Conservation (phyloP, 2,797 vertebrate genomes). For the Dallia pectoralis region DNA sequence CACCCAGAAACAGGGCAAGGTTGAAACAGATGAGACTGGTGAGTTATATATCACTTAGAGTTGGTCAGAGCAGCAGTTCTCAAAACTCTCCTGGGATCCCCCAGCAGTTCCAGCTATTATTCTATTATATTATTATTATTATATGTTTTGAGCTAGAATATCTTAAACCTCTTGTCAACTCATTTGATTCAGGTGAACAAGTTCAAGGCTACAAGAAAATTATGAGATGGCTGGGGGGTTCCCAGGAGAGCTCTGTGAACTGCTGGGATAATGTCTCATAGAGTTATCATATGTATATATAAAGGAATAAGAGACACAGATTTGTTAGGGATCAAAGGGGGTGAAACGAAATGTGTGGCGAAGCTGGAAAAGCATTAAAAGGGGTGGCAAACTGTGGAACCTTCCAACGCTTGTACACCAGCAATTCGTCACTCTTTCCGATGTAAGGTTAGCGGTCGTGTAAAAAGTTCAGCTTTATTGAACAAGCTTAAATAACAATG, state of each 20-base stretch:
- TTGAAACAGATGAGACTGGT: not conserved
- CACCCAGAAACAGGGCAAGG: not conserved
- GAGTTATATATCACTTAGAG: constrained; percentile 3
- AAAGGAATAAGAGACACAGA: not conserved
- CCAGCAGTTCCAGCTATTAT: too few relatives aligned
- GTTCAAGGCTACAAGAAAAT: too few relatives aligned
- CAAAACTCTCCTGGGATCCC: too few relatives aligned
- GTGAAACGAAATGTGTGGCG: not conserved
- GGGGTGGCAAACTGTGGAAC: not conserved
- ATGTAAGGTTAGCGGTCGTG: not conserved
- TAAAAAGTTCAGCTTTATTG: constrained; percentile 1
- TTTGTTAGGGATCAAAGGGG: not conserved
- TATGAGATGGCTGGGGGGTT: too few relatives aligned
- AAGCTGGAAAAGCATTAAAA: not conserved
- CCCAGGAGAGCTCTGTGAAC: too few relatives aligned
- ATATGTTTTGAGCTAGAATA: too few relatives aligned
- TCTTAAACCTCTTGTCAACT: too few relatives aligned
- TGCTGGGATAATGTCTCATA: not conserved
- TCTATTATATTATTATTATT: too few relatives aligned
- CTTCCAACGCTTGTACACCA: not conserved
- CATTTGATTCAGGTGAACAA: too few relatives aligned
- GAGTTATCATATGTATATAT: not conserved
- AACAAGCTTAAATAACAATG: not conserved
- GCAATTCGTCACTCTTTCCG: not conserved
- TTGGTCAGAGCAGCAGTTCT: constrained; percentile 13